These are phyloP conservation scores for Telmatochromis sp. DNA, from an alignment of 2,113 vertebrate genomes.

Conservation along the genomic window DNA sequence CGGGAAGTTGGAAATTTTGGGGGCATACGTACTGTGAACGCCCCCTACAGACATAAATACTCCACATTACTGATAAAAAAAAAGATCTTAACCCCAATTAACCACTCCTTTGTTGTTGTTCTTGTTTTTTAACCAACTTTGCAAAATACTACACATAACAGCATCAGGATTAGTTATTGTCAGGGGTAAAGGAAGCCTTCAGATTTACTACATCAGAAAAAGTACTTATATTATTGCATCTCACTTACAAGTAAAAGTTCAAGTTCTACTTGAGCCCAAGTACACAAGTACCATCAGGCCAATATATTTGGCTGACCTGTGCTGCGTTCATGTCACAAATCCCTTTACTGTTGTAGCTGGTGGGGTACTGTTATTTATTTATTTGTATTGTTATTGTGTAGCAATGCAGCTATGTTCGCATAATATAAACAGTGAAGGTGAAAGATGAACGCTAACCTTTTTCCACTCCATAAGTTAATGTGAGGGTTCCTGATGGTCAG, in stretches of 20 bases:
- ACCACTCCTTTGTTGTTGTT: neutral
- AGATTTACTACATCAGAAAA: neutral
- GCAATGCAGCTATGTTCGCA: accelerated
- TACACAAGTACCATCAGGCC: neutral
- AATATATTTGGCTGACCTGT: neutral
- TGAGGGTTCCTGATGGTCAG: neutral
- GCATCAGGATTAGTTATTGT: neutral
- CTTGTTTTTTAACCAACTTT: neutral
- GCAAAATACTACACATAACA: accelerated
- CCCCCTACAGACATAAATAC: neutral
- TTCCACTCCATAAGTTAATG: neutral
- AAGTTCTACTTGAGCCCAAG: neutral
- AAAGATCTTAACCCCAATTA: neutral
- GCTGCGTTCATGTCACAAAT: neutral
- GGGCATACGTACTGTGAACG: accelerated
- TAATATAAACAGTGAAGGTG: neutral
- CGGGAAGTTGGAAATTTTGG: neutral
- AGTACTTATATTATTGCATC: neutral
- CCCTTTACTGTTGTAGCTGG: neutral
- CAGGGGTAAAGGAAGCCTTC: neutral
- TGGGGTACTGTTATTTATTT: neutral
- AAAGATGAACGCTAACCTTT: neutral
- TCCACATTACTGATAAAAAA: neutral
- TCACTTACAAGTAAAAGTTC: neutral
- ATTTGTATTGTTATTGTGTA: neutral